A percentile compares a stretch with the other conserved stretches of the same genome.
phyloP scores from a whole-genome alignment of 1,140 invertebrate species.

The Bombus polaris region DNA sequence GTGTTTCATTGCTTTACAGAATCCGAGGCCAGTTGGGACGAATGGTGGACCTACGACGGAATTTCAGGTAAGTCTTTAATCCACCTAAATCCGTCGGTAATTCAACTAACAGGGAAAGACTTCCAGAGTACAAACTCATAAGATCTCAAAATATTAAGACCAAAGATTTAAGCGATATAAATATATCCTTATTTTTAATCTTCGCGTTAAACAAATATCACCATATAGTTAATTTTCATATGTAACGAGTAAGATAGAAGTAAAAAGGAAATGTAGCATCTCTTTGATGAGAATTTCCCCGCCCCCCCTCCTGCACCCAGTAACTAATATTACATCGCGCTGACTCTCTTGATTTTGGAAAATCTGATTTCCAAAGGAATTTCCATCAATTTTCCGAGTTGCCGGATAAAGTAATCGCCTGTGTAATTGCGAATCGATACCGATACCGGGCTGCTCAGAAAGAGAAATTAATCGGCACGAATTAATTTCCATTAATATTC shows the following conservation, averaged over 20 bases:
- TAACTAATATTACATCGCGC: neutral
- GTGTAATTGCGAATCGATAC: conserved; percentile 32
- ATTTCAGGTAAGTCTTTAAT: conserved; percentile 84
- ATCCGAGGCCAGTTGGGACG: conserved; percentile 84
- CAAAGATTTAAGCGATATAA: neutral
- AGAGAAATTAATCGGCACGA: conserved; percentile 46
- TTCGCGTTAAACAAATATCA: neutral
- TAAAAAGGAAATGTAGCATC: neutral
- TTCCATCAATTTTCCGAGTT: conserved; percentile 25
- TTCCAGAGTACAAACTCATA: neutral
- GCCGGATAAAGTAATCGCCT: conserved; percentile 16
- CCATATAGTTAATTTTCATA: neutral
- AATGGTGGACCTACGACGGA: conserved; percentile 88
- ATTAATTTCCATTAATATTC: conserved; percentile 52
- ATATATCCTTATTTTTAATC: neutral
- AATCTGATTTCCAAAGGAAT: neutral
- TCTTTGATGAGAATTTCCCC: neutral
- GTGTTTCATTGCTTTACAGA: conserved; percentile 72
- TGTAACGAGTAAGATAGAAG: neutral
- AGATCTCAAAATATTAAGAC: neutral
- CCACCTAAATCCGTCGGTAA: neutral
- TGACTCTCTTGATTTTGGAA: neutral
- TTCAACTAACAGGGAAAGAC: conserved; percentile 5
- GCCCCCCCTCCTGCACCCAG: neutral
- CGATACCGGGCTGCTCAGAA: conserved; percentile 13